Base-by-base conservation (phyloP, 30 jellyfish, hydroid and myxozoan genomes). In the Aurelia coerulea region DNA sequence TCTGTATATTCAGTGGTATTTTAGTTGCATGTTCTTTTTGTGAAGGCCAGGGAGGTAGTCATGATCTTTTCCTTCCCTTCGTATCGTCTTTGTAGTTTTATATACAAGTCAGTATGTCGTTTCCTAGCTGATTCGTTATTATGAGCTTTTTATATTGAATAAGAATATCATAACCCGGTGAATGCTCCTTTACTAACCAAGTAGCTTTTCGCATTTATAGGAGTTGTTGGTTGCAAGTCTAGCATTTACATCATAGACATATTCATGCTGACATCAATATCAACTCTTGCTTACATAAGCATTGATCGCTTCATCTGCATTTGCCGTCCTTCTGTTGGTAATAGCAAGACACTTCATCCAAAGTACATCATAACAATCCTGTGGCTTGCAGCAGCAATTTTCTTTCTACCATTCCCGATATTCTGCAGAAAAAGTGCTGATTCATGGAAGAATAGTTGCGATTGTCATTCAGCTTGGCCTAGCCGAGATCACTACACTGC, bases 391-490 rank as follows among this genome's bases (percentile, higher is more conserved):
- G 69, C 84, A 15, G 63, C 35, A 2, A 29, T 50, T 10, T 31
- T 62, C 51, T 39, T 37, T 37, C 39, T 82, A 2, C 89, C 89
- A 0, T 37, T 78, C 78, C 23, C 67, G 5, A 39, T 62, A 31
- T 12, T 14, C 68, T 78, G 89, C 46, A 13, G 65, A 10, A 64
- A 16, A 5, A 50, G 67, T 35, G 33, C n/a, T 10, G 67, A 53
- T 12, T 18, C 69, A 10, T 46, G 56, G 56, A 63, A 39, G 46
- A 58, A 53, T 14, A 31, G 63, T 15, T 78, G 89, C 18, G 89
- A 78, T 60, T 78, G 89, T 41, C 65, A 64, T 53, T 58, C 89
- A 2, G 63, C 51, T 60, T 78, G 89, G 89, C 80, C 89, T 12
- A 13, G 42, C 17, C 34, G 39, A 18, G 31, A 16, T 31, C 53